Conservation (phyloP, 2,888 invertebrate species). For the Parnassius orleans region DNA sequence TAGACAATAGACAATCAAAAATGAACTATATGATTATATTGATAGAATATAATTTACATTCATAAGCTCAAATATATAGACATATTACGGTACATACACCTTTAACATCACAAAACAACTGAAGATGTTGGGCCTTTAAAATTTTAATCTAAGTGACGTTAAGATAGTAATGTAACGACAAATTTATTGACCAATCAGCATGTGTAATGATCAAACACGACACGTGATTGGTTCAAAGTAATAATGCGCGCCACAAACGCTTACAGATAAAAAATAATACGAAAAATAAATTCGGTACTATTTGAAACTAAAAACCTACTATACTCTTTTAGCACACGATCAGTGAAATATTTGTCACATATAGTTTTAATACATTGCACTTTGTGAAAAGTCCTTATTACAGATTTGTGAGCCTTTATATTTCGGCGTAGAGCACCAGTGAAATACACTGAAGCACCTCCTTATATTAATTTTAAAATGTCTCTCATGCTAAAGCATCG, state of each 20-base stretch:
- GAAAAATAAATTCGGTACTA: constrained; percentile 4
- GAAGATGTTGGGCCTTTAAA: neutral
- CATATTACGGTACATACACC: neutral
- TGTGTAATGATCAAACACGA: neutral
- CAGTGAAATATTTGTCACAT: neutral
- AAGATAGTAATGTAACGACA: neutral
- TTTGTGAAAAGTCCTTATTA: constrained; percentile 7
- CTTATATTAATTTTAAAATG: constrained; percentile 21
- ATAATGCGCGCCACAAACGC: neutral
- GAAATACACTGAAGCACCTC: constrained; percentile 59
- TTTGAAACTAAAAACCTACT: constrained; percentile 1
- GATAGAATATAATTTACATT: constrained; percentile 28
- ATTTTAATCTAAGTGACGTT: neutral
- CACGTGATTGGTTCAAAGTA: constrained; percentile 9
- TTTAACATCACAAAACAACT: constrained; percentile 5
- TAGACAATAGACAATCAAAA: constrained; percentile 17
- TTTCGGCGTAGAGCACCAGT: constrained; percentile 54
- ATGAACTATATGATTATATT: constrained; percentile 18
- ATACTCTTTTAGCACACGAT: neutral
- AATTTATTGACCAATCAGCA: constrained; percentile 1
- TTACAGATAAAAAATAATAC: constrained; percentile 7
- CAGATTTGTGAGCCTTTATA: constrained; percentile 18
- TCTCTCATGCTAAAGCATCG: constrained; percentile 26
- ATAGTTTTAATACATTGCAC: neutral
- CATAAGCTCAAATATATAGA: constrained; percentile 26